Base-by-base conservation (phyloP, 1,140 invertebrate genomes). In the Eurosta solidaginis region DNA sequence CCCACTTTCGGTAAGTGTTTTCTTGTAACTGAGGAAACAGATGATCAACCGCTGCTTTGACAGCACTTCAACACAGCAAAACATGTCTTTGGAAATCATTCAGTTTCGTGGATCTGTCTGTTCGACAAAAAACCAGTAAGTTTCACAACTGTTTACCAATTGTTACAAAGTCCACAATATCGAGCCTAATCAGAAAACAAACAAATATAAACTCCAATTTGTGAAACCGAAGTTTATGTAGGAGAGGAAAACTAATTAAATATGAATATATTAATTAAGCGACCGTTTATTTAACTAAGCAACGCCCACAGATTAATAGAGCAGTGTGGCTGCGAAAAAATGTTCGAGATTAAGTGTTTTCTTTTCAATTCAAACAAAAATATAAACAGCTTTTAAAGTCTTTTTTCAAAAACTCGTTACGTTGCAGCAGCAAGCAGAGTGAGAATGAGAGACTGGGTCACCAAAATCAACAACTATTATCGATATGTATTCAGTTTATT, bases 251-350 rank as follows among this genome's bases (percentile, higher is more conserved):
- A 12, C 22, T 54, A n/a, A 59, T 40, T 20, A 40, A 68, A 22
- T 12, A 68, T 40, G 59, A 68, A 22, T 68, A 33, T 33, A 68
- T 68, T 68, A 68, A 68, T 68, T 68, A 68, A 68, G 33, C 59
- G 59, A 29, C 59, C 2, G 36, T 68, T 68, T 22, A 40, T 22
- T 20, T 20, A 40, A 9, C 17, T 22, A 68, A 68, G 36, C 29
- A n/a, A 68, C 59, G n/a, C 59, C 59, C 33, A 68, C 59, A 40
- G 33, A 40, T 17, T 22, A 12, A 9, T 68, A 20, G 5, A 68
- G 36, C 20, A 22, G 17, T 10, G 20, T 42, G n/a, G n/a, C 59
- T 68, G 59, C 33, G 20, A 40, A 68, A 68, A 68, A 10, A 33
- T 20, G 20, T 68, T 40, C n/a, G 40, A 40, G 36, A 40, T 20